A percentile compares a stretch with the other conserved stretches of the same genome.
These are phyloP conservation scores for Balearica regulorum DNA, from an alignment of 2,797 vertebrate genomes.

Conservation along the genomic window DNA sequence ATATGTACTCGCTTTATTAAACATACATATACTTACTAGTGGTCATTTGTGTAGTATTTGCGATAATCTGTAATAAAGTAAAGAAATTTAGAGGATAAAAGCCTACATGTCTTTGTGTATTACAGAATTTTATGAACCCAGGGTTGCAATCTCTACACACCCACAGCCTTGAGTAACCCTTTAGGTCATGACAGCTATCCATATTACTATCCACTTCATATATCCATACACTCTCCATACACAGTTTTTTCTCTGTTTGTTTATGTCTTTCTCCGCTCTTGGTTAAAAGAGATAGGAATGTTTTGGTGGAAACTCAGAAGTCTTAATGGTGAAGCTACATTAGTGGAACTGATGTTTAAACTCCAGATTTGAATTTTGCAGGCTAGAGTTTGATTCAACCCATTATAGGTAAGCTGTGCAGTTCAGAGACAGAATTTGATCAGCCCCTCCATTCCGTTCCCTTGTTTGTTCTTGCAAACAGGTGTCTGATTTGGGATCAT, in stretches of 20 bases:
- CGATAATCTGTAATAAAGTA: not conserved
- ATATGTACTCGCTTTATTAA: not conserved
- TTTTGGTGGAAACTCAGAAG: not conserved
- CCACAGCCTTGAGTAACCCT: not conserved
- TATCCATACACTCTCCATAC: not conserved
- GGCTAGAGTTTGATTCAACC: not conserved
- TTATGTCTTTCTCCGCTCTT: not conserved
- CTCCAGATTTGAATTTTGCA: not conserved
- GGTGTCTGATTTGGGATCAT: not conserved
- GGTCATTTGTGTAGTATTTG: not conserved
- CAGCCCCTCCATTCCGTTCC: not conserved
- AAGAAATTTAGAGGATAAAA: not conserved
- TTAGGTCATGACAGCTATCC: not conserved
- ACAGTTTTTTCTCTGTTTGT: not conserved
- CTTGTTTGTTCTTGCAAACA: not conserved
- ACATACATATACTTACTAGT: not conserved
- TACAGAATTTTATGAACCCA: not conserved
- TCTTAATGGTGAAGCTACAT: not conserved
- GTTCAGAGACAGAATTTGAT: not conserved
- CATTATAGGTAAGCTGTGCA: not conserved
- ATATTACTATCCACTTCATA: not conserved
- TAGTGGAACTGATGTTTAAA: not conserved
- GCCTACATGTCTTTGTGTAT: not conserved
- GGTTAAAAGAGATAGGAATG: not conserved
- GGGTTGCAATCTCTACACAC: not conserved